These are phyloP conservation scores for Acleris emargana DNA, from an alignment of 2,888 invertebrate species.

Conservation along the genomic window DNA sequence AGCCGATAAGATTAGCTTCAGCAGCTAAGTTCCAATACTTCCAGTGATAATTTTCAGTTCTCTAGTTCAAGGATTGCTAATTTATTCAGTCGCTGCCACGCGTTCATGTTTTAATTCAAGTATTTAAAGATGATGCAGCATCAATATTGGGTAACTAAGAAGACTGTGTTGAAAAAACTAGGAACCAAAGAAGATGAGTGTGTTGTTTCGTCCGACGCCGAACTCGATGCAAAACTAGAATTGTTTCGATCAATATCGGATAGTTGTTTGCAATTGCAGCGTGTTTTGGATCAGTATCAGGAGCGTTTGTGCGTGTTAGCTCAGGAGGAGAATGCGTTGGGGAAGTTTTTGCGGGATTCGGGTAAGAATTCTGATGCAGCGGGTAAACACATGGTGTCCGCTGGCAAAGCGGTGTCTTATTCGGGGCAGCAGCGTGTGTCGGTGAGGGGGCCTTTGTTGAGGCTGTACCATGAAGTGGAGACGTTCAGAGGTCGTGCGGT, in stretches of 20 bases:
- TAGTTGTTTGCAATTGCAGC: slow-evolving; percentile 93
- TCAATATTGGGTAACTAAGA: slow-evolving; percentile 99
- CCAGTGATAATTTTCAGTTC: slow-evolving; percentile 23
- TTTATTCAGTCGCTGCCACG: slow-evolving; percentile 33
- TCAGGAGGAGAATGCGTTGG: slow-evolving; percentile 97
- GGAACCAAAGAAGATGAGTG: slow-evolving; percentile 99
- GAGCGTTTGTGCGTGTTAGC: slow-evolving; percentile 96
- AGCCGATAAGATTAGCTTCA: slow-evolving; percentile 12
- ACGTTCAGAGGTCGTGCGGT: slow-evolving; percentile 98
- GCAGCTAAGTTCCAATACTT: neutral
- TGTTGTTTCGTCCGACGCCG: slow-evolving; percentile 97
- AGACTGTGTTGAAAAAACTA: slow-evolving; percentile 95
- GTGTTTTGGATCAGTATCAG: slow-evolving; percentile 96
- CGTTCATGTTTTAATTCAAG: slow-evolving; percentile 23
- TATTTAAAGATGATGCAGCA: slow-evolving; percentile 89
- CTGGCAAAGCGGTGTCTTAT: slow-evolving; percentile 93
- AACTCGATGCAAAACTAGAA: slow-evolving; percentile 97
- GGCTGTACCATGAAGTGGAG: slow-evolving; percentile 98
- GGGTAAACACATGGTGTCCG: slow-evolving; percentile 80
- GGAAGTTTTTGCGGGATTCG: slow-evolving; percentile 96
- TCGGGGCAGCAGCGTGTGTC: slow-evolving; percentile 96
- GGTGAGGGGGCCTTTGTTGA: slow-evolving; percentile 91
- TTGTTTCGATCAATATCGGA: slow-evolving; percentile 96
- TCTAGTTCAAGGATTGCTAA: slow-evolving; percentile 12
- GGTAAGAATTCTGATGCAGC: slow-evolving; percentile 96